phyloP scores from a whole-genome alignment of 2,113 vertebrate species.

The Gopherus evgoodei region DNA sequence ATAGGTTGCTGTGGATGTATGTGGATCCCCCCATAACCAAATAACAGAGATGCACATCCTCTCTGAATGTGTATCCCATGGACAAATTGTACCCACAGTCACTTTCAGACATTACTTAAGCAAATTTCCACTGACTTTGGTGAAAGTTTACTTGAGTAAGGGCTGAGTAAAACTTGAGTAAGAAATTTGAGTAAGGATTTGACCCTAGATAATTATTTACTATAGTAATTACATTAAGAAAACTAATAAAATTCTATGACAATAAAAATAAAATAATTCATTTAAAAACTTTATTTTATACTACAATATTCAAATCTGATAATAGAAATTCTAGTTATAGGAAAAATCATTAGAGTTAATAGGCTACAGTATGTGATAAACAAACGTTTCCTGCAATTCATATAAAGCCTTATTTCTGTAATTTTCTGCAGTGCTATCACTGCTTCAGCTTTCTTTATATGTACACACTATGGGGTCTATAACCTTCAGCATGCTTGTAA shows the following conservation, averaged over 20 bases:
- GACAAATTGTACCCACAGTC: neutral
- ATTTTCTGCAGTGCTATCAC: neutral
- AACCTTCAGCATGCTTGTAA: neutral
- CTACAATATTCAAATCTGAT: neutral
- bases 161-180: neutral
- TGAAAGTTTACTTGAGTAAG: neutral
- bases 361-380: conserved; percentile 23
- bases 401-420: neutral
- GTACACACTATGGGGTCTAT: neutral
- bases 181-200: neutral
- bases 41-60: neutral
- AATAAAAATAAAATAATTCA: neutral
- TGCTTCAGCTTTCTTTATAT: neutral
- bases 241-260: neutral
- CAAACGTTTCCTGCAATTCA: neutral
- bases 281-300: conserved; percentile 10
- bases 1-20: neutral
- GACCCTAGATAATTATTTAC: neutral
- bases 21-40: neutral
- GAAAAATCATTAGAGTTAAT: conserved; percentile 38
- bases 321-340: conserved; percentile 46
- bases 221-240: neutral
- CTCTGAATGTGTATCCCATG: neutral
- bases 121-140: neutral
- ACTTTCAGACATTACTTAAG: neutral